A percentile compares a stretch with the other conserved stretches of the same genome.
Conservation (phyloP, 2,797 vertebrate genomes). For the Acanthis flammea region DNA sequence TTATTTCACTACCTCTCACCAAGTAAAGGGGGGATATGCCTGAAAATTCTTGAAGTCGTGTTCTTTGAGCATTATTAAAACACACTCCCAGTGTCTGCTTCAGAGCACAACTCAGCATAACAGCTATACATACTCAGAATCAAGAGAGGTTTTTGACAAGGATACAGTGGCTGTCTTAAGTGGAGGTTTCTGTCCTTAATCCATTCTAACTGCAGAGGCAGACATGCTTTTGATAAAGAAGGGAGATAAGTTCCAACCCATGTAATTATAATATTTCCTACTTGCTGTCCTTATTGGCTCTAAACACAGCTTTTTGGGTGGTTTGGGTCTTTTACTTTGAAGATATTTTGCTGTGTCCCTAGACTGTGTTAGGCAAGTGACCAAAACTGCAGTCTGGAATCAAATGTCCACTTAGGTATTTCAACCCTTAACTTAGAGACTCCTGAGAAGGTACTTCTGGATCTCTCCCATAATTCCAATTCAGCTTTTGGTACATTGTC, state of each 20-base stretch:
- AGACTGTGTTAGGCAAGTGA: neutral
- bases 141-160: neutral
- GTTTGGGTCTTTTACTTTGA: neutral
- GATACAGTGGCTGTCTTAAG: neutral
- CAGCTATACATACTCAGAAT: neutral
- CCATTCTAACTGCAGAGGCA: neutral
- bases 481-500: neutral
- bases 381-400: neutral
- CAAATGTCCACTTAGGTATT: neutral
- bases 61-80: neutral
- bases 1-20: neutral
- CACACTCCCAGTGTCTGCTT: neutral
- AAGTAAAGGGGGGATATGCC: neutral
- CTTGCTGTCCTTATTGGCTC: neutral
- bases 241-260: neutral
- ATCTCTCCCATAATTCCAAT: neutral
- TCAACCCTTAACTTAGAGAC: neutral
- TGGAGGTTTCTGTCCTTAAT: neutral
- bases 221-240: neutral
- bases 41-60: accelerated
- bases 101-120: neutral
- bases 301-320: neutral
- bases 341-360: neutral
- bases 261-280: neutral
- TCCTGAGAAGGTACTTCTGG: neutral